Evolutionary conservation across 2,888 invertebrate genomes (phyloP), one percentile per base, ranked within the genome.

Genomic region (Encarsia formosa): DNA sequence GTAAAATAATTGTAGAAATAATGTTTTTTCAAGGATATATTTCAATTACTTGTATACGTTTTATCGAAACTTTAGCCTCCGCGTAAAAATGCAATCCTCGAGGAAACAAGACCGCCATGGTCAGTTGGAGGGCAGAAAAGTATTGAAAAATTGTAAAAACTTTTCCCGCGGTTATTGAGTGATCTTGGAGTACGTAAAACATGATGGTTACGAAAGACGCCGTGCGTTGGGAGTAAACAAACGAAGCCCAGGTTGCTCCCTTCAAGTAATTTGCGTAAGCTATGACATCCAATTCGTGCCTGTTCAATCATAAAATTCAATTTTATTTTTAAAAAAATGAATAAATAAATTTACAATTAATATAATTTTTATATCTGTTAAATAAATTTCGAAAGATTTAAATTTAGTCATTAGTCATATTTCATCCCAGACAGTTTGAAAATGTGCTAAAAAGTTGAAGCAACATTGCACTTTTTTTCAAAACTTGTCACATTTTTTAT

Each of bases 201-300:
- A 90, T 77, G 47, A 95, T 79, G 3, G 91, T 90, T 54, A 89
- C 82, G 68, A 87, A 91, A 9, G 93, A 77, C 2, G 92, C 87
- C 41, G 91, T 81, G 57, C 94, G 84, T 66, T 91, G 88, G 0
- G 92, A 89, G 69, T 90, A 92, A 40, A 93, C 86, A 78, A 87
- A 68, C 5, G 68, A 67, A 0, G 85, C 83, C 39, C 81, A 75
- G 3, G 82, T 83, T 60, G 85, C 81, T 0, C 83, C 85, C 65
- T 81, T 78, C 54, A 85, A 79, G 75, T 84, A 83, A 1, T 86
- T 84, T 3, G 84, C 83, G 50, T 78, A 75, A 58, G 80, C 77
- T 47, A 88, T 78, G 46, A 81, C 79, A 51, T 79, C 77, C 13
- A 90, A 81, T 76, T 91, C 91, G 52, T 79, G 68, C 64, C 86